phyloP scores from a whole-genome alignment of 1,140 invertebrate species.

The Radopholus similis region DNA sequence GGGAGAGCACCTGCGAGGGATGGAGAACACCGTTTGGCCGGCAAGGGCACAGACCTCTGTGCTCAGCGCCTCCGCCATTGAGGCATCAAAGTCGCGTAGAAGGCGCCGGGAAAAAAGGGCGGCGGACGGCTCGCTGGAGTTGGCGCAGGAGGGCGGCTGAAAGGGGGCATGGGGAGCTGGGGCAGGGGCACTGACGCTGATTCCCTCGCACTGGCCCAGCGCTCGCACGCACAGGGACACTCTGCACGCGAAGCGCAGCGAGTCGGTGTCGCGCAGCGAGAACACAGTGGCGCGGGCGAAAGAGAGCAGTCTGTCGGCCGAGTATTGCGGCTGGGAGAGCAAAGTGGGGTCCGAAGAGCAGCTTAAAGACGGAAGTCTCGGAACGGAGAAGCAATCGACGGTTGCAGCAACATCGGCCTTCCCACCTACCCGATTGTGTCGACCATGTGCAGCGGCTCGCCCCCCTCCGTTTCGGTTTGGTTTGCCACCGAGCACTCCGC shows the following conservation, averaged over 20 bases:
- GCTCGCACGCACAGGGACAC: constrained; percentile 34
- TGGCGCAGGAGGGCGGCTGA: neutral
- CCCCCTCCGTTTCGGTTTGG: neutral
- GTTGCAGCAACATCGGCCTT: too few relatives aligned
- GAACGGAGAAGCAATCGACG: neutral
- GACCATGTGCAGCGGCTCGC: neutral
- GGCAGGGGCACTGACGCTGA: constrained; percentile 21
- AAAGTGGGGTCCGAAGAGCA: constrained; percentile 36
- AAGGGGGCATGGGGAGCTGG: neutral
- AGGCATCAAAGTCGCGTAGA: constrained; percentile 8
- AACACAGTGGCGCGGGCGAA: constrained; percentile 37
- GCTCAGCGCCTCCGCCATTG: neutral
- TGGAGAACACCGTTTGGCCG: neutral
- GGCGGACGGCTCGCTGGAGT: neutral
- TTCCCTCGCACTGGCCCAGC: constrained; percentile 41
- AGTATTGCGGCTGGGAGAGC: constrained; percentile 32
- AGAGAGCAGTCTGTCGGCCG: constrained; percentile 37
- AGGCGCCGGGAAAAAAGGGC: neutral
- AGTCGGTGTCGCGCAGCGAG: constrained; percentile 37
- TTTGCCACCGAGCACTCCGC: constrained; percentile 14
- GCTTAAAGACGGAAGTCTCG: neutral
- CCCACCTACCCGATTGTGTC: constrained; percentile 5
- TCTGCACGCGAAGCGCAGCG: constrained; percentile 44
- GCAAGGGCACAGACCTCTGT: neutral
- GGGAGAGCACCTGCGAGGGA: neutral